Evolutionary conservation across 2,888 invertebrate genomes (phyloP).

Genomic region (Amiota minor): DNA sequence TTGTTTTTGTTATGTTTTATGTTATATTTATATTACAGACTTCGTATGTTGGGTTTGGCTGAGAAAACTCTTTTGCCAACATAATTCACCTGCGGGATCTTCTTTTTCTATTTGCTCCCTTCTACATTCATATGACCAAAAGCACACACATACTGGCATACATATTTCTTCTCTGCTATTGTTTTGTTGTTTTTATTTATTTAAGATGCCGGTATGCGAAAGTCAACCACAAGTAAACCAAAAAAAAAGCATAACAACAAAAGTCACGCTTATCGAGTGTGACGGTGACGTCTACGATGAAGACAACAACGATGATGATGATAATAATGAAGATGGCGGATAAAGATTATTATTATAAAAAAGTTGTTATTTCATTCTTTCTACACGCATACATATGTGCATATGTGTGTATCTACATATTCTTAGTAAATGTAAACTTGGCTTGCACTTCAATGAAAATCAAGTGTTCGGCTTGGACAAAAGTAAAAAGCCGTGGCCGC

Average conservation of each 20-base stretch:
- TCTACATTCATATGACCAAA: no score
- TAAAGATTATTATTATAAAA: background rate
- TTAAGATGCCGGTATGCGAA: constrained; percentile 56
- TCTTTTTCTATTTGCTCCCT: background rate
- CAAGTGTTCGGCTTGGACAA: no score
- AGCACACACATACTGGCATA: background rate
- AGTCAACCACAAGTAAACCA: constrained; percentile 56
- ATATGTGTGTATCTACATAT: no score
- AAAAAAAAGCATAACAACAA: constrained; percentile 47
- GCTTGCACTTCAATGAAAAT: no score
- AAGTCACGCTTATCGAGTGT: constrained; percentile 64
- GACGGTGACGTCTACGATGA: constrained; percentile 44
- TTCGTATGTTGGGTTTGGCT: constrained; percentile 1
- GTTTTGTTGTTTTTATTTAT: background rate
- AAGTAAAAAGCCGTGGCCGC: no score
- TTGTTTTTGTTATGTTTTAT: no score
- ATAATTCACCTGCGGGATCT: constrained; percentile 33
- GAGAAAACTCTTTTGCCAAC: constrained; percentile 9
- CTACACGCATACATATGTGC: background rate
- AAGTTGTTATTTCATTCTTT: constrained; percentile 14
- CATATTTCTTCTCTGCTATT: background rate
- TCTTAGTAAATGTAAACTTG: no score
- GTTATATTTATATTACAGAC: no score
- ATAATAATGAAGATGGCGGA: background rate
- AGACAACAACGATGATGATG: constrained; percentile 12